Evolutionary conservation across 2,113 vertebrate genomes (phyloP), one percentile per base, ranked within the genome.

Genomic region (Microcebus tavaratra): DNA sequence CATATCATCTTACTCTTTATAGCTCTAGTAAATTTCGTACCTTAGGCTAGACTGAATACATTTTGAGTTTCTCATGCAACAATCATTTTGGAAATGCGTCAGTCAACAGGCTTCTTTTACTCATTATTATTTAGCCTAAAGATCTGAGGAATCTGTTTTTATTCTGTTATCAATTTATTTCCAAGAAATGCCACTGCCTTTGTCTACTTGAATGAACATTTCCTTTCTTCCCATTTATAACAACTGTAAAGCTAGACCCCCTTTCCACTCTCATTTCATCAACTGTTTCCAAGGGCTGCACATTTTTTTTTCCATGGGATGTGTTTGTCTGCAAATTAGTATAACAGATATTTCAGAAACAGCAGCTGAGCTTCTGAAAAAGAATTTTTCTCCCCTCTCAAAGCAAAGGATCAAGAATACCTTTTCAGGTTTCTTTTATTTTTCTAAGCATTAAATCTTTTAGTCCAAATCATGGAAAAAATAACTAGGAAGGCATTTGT

Each of bases 1-100:
- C 83, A 39, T 96, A 97, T 98, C 88, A 96, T 98, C 97, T 98
- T 95, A 96, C 92, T 96, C 95, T 98, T 99, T 98, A 98, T 98
- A 97, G 93, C 96, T 98, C 96, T 95, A 98, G 98, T 98, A 99
- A 99, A 99, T 99, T 98, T 97, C 78, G 68, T 96, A 99, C 98
- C 98, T 98, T 98, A 98, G 98, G 98, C 98, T 98, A 98, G 95
- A 98, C 91, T 17, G 42, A 98, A 98, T 98, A 98, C 0, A 3
- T 98, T 98, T 92, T 96, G 96, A 98, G 95, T 98, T 98, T 98
- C 95, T 98, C 97, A 65, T 97, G 97, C 92, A 98, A 98, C 98
- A 98, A 94, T 97, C 45, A 96, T 97, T 98, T 98, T 98, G 87
- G 39, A 98, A 98, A 98, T 13, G 78, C 97, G 97, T 98, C 98